Base-by-base conservation (phyloP, 2,113 vertebrate genomes). In the Pyrgilauda ruficollis region DNA sequence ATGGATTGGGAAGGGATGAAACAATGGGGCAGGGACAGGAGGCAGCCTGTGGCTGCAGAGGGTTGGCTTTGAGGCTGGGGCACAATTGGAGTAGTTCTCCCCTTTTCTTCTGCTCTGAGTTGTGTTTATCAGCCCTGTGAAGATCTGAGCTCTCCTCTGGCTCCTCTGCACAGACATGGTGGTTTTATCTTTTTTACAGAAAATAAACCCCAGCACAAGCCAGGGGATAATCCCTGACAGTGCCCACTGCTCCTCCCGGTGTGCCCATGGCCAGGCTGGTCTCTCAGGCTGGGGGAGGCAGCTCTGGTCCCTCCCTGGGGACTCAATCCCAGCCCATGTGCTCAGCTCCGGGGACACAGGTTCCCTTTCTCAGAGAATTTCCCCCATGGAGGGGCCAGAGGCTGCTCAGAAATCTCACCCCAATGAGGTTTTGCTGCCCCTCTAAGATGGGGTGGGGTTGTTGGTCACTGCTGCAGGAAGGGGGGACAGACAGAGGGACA, bases 171-270 rank as follows among this genome's bases (percentile, higher is more conserved):
- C 14, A 37, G 33, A 49, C 28, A 62, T 8, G 2, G 4, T 26
- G 59, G 11, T 11, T 66, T 72, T 83, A 35, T 52, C 9, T 18
- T 28, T 67, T 53, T n/a, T 8, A 15, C 21, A 49, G 75, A 37
- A 83, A n/a, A 76, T 8, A 43, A 83, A 76, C 5, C 44, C n/a
- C 18, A 15, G 69, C 41, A 30, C 2, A 28, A 62, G 19, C 0
- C 49, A 58, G 41, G 47, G 62, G 22, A 10, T 10, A 35, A 39
- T 21, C 28, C 22, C 7, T 26, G 39, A 11, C 80, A 52, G 49
- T 11, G 77, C 67, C 72, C 72, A 37, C 0, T 18, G 35, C 39
- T 33, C 3, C 6, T 23, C 31, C 9, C 1, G 0, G 1, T 0
- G 66, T 15, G 56, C 26, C 3, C 4, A 1, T 0, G 18, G n/a